These are phyloP conservation scores for Dione vanillae DNA, from an alignment of 2,888 invertebrate genomes.

Conservation along the genomic window DNA sequence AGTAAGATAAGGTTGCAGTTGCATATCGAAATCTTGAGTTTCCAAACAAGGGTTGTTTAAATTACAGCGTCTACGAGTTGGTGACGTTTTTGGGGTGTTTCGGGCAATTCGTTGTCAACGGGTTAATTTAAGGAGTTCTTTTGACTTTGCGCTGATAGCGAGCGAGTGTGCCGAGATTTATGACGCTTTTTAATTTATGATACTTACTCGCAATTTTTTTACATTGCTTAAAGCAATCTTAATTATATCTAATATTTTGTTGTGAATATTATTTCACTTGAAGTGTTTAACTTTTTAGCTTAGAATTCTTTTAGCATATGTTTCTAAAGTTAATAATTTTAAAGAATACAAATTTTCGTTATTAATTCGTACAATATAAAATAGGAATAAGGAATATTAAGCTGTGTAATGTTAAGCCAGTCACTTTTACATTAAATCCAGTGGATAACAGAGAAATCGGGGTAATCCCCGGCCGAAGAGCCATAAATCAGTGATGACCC, in stretches of 20 bases:
- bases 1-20: conserved; percentile 48
- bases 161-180: conserved; percentile 32
- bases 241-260: neutral
- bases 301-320: no score
- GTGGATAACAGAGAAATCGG: conserved; percentile 18
- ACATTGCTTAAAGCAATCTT: neutral
- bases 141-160: conserved; percentile 45
- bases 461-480: conserved; percentile 54
- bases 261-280: no score
- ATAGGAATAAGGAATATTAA: no score
- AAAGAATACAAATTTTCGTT: neutral
- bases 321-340: no score
- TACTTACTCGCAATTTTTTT: neutral
- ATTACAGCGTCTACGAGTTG: conserved; percentile 64
- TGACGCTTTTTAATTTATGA: conserved; percentile 31
- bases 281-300: no score
- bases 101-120: conserved; percentile 66
- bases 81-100: conserved; percentile 56
- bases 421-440: conserved; percentile 9
- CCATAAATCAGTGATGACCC: conserved; percentile 66
- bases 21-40: conserved; percentile 74
- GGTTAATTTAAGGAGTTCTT: conserved; percentile 65
- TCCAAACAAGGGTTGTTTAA: conserved; percentile 73
- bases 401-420: no score
- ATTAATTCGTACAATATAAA: no score